Percentiles rank a stretch among this genome's conserved stretches.
phyloP scores from a whole-genome alignment of 2,797 vertebrate genomes.

The Lepus townsendii region DNA sequence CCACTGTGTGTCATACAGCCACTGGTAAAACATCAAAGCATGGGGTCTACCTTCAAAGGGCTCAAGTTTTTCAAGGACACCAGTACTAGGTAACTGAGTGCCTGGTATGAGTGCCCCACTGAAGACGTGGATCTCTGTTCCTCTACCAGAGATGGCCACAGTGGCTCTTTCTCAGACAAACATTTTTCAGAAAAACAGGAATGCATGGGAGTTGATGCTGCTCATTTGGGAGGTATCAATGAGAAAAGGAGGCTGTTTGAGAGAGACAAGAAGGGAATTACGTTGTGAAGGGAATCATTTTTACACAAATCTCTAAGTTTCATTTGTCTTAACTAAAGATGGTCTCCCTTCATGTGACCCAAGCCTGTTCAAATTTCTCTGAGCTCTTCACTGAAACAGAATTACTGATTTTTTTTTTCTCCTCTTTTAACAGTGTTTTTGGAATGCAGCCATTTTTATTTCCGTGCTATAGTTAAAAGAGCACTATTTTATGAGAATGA shows the following conservation, averaged over 20 bases:
- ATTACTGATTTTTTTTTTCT: not conserved
- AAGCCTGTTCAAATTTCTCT: not conserved
- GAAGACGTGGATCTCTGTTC: too few species aligned
- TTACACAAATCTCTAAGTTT: not conserved
- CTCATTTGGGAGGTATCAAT: not conserved
- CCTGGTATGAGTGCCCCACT: not conserved
- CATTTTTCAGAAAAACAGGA: too few species aligned
- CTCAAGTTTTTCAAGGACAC: too few species aligned
- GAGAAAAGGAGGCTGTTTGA: not conserved
- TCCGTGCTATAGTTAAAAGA: constrained; percentile 20
- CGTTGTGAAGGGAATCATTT: not conserved
- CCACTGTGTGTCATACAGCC: too few species aligned
- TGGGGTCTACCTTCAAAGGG: too few species aligned
- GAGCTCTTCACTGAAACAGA: not conserved
- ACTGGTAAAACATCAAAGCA: too few species aligned
- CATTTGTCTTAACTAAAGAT: not conserved
- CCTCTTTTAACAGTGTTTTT: constrained; percentile 29
- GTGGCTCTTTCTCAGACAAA: not conserved
- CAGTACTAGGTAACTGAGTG: too few species aligned
- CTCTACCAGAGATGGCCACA: too few species aligned
- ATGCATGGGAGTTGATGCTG: too few species aligned
- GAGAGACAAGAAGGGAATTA: not conserved
- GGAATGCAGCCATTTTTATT: not conserved
- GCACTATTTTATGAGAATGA: not conserved
- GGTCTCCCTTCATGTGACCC: not conserved